Percentiles rank a stretch among this genome's conserved stretches.
phyloP scores from a whole-genome alignment of 2,888 invertebrate genomes.

The Apamea monoglypha region DNA sequence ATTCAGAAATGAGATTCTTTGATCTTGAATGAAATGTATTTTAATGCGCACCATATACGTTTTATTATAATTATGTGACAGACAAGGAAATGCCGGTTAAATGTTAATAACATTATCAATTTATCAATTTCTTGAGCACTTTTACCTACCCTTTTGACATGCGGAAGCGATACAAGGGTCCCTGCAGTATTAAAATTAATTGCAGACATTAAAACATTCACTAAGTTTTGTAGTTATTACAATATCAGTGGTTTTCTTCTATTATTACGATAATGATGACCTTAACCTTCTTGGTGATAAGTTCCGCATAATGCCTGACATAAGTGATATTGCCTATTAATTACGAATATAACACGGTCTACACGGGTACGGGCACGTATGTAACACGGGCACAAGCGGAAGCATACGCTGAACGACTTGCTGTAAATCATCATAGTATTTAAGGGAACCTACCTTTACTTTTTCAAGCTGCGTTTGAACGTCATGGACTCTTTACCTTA shows the following conservation, averaged over 20 bases:
- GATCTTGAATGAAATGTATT: background rate
- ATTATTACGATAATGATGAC: conserved; percentile 28
- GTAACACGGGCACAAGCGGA: background rate
- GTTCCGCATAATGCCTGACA: conserved; percentile 25
- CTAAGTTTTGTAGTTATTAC: conserved; percentile 7
- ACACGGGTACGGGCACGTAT: no score
- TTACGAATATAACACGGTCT: conserved; percentile 13
- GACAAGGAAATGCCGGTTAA: conserved; percentile 35
- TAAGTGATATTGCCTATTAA: conserved; percentile 9
- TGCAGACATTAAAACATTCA: conserved; percentile 14
- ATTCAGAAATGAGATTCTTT: background rate
- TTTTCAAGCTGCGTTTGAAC: background rate
- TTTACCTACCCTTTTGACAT: conserved; percentile 14
- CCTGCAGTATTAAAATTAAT: conserved; percentile 25
- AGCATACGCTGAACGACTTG: background rate
- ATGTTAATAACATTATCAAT: conserved; percentile 31
- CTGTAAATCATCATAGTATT: conserved; percentile 6
- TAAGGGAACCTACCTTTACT: background rate
- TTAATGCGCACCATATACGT: conserved; percentile 17
- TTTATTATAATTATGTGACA: background rate
- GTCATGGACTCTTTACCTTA: background rate
- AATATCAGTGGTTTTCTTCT: conserved; percentile 8
- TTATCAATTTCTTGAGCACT: conserved; percentile 21
- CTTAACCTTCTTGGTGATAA: conserved; percentile 50
- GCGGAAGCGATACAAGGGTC: conserved; percentile 32